These are phyloP conservation scores for Taenioides sp. DNA, from an alignment of 2,797 vertebrate species.

Conservation along the genomic window DNA sequence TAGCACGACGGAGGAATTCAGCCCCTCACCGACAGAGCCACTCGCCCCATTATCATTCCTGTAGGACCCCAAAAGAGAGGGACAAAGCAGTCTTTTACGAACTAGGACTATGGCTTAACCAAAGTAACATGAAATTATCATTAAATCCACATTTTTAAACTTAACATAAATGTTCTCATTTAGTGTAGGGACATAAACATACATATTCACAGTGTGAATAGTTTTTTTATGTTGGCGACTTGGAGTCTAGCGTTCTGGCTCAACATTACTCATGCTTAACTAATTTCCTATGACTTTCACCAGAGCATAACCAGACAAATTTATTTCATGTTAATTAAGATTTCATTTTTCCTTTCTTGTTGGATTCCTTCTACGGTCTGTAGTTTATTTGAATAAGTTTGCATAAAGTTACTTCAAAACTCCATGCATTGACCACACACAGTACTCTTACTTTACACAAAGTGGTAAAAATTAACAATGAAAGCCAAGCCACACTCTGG, in stretches of 20 bases:
- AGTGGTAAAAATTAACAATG: conserved; percentile 53
- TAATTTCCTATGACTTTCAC: too few species aligned
- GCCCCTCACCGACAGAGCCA: conserved; percentile 41
- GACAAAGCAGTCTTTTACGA: conserved; percentile 5
- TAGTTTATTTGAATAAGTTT: not conserved
- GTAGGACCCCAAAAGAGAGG: conserved; percentile 34
- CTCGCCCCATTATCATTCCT: conserved; percentile 62
- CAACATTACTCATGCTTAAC: too few species aligned
- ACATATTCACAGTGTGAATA: too few species aligned
- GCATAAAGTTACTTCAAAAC: not conserved
- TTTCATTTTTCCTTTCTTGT: too few species aligned
- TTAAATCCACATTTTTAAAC: conserved; percentile 16
- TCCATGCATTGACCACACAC: conserved; percentile 30
- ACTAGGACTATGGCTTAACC: conserved; percentile 20
- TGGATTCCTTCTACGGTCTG: too few species aligned
- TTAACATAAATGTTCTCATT: not conserved
- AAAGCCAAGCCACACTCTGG: conserved; percentile 60
- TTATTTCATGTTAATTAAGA: too few species aligned
- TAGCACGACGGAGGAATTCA: conserved; percentile 68
- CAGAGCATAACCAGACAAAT: too few species aligned
- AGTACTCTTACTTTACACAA: conserved; percentile 14
- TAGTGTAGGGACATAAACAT: too few species aligned
- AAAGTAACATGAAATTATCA: too few species aligned
- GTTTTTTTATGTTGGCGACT: too few species aligned
- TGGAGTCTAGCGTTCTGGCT: too few species aligned